Evolutionary conservation across 2,113 vertebrate species (phyloP), one percentile per base, ranked within the genome.

Genomic region (Delphinapterus leucas): DNA sequence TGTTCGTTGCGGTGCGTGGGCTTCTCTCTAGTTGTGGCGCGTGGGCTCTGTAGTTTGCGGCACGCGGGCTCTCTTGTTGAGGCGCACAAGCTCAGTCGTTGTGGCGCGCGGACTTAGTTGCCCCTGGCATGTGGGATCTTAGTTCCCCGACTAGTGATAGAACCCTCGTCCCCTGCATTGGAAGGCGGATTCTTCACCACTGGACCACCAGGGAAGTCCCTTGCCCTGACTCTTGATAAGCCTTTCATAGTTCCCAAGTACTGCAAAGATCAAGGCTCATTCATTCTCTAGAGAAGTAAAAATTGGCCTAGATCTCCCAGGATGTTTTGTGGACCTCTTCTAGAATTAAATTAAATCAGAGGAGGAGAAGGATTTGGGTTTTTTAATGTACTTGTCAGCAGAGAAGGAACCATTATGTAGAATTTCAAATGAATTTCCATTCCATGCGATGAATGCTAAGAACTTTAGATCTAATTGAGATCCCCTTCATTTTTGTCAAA

Each of bases 401-500:
- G 55, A 90, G 76, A 90, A 89, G 49, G 60, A 90, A 70, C 41
- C 15, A 10, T 82, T 79, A 47, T 55, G 41, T 4, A 93, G 49
- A 91, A 96, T 92, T 90, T 90, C 67, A 63, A 81, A 60, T 74
- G 47, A 83, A 53, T 3, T 67, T 91, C 36, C 4, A 5, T 83
- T 93, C 55, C 93, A 1, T 79, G n/a, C 79, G 55, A 47, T 87
- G 13, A 18, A 41, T 33, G 3, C 2, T 91, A 77, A 93, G 15
- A 95, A 68, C 31, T 61, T 96, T n/a, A 58, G 21, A 88, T 92
- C 38, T 94, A 73, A 76, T 83, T 92, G 93, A 53, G 36, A 61
- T 81, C n/a, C 20, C n/a, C 14, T 88, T 97, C 12, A 55, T 81
- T 97, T 97, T 83, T 95, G 10, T 87, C 79, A 79, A 77, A 85